These are phyloP conservation scores for Dreissena polymorpha DNA, from an alignment of 1,140 invertebrate genomes.

Conservation along the genomic window DNA sequence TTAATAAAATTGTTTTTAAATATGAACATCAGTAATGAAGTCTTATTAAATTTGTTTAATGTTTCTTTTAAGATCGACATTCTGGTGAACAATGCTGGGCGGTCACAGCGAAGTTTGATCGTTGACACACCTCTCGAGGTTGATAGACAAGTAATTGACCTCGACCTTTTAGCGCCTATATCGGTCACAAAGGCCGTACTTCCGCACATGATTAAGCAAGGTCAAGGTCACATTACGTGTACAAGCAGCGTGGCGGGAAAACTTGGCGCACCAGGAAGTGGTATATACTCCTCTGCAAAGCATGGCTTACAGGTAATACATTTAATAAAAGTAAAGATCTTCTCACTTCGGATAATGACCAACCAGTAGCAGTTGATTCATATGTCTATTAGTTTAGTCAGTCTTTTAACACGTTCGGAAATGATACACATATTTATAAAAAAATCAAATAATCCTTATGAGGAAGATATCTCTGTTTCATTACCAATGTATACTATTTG, in stretches of 20 bases:
- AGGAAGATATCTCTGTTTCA: too few species aligned
- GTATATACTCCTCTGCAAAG: conserved; percentile 89
- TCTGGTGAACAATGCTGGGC: conserved; percentile 80
- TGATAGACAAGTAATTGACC: conserved; percentile 88
- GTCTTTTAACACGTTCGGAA: neutral
- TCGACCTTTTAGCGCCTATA: conserved; percentile 90
- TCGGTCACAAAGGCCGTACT: conserved; percentile 82
- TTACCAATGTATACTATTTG: too few species aligned
- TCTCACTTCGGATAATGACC: neutral
- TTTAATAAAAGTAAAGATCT: neutral
- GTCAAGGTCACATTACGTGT: conserved; percentile 78
- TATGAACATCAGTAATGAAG: too few species aligned
- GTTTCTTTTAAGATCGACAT: conserved; percentile 75
- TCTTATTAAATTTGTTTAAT: neutral
- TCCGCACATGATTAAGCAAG: conserved; percentile 75
- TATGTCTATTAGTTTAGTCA: neutral
- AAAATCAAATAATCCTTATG: neutral
- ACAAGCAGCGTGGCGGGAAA: conserved; percentile 81
- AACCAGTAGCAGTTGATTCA: neutral
- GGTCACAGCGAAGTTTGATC: conserved; percentile 89
- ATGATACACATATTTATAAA: neutral
- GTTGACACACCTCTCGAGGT: conserved; percentile 88
- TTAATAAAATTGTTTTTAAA: too few species aligned
- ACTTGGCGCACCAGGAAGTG: conserved; percentile 88
- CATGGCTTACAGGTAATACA: conserved; percentile 88